Conservation (phyloP, 1,140 invertebrate genomes). For the Phenacoccus solenopsis region DNA sequence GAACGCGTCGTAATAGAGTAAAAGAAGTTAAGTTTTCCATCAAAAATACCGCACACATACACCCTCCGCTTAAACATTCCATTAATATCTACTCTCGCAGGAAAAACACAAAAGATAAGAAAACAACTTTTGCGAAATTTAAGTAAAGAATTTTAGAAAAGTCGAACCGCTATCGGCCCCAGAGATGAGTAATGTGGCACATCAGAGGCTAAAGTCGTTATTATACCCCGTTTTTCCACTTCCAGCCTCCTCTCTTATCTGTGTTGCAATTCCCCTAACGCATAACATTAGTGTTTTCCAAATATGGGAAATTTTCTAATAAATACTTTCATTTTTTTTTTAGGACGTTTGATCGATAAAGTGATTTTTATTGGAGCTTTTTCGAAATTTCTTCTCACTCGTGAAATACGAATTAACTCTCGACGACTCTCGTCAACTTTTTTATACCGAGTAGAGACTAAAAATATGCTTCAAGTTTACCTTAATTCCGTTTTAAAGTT, state of each 20-base stretch:
- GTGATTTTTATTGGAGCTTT: background rate
- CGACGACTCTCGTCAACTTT: background rate
- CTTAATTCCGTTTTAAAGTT: background rate
- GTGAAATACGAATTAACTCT: too few relatives aligned
- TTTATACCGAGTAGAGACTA: background rate
- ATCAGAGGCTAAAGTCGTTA: constrained; percentile 15
- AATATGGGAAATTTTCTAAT: constrained; percentile 17
- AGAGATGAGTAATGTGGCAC: constrained; percentile 14
- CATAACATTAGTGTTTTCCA: constrained; percentile 18
- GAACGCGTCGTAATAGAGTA: too few relatives aligned
- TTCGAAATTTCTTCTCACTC: too few relatives aligned
- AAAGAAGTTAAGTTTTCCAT: constrained; percentile 6
- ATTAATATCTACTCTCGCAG: constrained; percentile 9
- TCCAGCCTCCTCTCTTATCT: background rate
- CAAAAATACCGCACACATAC: background rate
- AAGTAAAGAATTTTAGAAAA: constrained; percentile 15
- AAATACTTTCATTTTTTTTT: constrained; percentile 7
- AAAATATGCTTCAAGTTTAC: background rate
- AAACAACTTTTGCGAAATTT: constrained; percentile 4
- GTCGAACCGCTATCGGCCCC: constrained; percentile 15
- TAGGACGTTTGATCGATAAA: background rate
- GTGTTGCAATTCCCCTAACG: background rate
- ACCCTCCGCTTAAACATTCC: background rate
- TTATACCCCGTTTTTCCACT: constrained; percentile 1
- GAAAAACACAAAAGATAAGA: constrained; percentile 13